A percentile compares a stretch with the other conserved stretches of the same genome.
phyloP scores from a whole-genome alignment of 2,888 invertebrate genomes.

The Capitulum mitella region DNA sequence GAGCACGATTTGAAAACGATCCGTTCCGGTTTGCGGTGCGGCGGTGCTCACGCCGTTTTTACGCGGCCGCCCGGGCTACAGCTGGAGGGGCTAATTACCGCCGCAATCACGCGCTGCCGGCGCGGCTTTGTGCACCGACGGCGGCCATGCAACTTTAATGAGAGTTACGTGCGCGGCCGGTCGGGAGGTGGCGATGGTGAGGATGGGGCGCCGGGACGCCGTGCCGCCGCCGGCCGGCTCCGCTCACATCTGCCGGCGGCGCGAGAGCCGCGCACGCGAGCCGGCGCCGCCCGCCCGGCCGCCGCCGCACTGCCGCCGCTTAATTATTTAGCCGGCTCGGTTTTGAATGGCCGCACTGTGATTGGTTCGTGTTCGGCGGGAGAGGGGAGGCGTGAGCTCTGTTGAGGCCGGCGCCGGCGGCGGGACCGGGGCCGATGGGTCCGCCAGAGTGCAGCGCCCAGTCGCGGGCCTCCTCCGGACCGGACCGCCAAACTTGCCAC shows the following conservation, averaged over 20 bases:
- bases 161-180: not conserved
- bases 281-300: not conserved
- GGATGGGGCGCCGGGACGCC: not conserved
- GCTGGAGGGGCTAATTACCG: not conserved
- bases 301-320: not conserved
- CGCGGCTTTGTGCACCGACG: not conserved
- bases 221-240: not conserved
- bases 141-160: slow-evolving; percentile 10
- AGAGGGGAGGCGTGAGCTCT: no score
- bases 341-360: not conserved
- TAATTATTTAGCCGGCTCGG: slow-evolving; percentile 12
- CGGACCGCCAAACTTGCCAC: no score
- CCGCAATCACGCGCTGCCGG: not conserved
- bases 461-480: no score
- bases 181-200: not conserved
- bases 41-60: not conserved
- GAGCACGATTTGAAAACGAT: not conserved
- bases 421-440: no score
- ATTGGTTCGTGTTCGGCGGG: not conserved
- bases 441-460: no score
- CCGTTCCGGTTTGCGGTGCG: not conserved
- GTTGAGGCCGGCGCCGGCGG: no score
- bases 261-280: not conserved
- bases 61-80: not conserved
- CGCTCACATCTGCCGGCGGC: not conserved